Conservation (phyloP, 2,113 vertebrate species). For the Octodon degus region DNA sequence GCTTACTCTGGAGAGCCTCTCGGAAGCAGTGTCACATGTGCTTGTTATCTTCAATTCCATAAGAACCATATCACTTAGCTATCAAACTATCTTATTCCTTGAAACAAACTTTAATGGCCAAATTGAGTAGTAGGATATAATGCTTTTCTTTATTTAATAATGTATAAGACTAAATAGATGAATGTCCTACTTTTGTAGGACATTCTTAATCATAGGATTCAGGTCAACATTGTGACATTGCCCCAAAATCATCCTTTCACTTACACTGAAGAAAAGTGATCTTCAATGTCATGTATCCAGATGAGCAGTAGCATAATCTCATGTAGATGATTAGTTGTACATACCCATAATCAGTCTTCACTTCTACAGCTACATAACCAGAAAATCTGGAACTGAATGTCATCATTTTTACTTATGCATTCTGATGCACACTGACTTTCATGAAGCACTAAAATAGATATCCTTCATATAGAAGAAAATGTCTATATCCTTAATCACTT, state of each 20-base stretch:
- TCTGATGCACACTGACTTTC: background rate
- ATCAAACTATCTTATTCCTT: background rate
- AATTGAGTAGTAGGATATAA: background rate
- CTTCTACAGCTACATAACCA: background rate
- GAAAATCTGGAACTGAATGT: background rate
- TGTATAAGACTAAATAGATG: background rate
- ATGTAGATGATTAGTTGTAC: background rate
- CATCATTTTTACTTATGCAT: background rate
- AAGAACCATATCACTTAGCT: background rate
- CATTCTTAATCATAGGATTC: background rate
- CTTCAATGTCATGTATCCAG: background rate
- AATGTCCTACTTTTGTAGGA: background rate
- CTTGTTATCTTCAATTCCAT: background rate
- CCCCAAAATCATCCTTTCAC: background rate
- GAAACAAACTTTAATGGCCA: background rate
- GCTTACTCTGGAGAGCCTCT: background rate
- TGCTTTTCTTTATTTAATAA: background rate
- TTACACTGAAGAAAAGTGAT: background rate
- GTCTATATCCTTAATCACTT: background rate
- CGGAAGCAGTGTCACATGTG: background rate
- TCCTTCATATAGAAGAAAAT: background rate
- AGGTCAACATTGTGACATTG: background rate
- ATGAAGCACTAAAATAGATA: background rate
- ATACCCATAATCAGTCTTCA: accelerated
- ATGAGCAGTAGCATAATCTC: background rate